Conservation (phyloP, 2,113 vertebrate species). For the Trematomus loennbergii region DNA sequence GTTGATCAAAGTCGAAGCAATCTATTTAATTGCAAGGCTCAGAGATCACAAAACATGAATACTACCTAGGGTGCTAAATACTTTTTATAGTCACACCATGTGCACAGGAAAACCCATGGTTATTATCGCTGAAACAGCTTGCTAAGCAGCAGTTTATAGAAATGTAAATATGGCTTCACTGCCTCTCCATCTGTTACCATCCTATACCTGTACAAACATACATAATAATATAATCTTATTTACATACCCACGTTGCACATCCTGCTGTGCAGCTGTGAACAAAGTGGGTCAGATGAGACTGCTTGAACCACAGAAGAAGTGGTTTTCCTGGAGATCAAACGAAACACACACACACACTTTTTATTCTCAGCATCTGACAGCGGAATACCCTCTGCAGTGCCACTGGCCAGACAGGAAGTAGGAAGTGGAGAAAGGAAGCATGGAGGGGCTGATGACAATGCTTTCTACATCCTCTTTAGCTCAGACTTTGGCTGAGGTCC, state of each 20-base stretch:
- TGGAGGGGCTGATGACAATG: slow-evolving; percentile 58
- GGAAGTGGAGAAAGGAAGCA: slow-evolving; percentile 70
- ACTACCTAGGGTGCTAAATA: not conserved
- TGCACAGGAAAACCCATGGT: not conserved
- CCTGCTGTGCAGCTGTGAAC: slow-evolving; percentile 12
- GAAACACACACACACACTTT: slow-evolving; percentile 6
- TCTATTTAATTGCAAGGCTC: too few species aligned
- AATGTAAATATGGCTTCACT: not conserved
- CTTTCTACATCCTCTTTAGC: slow-evolving; percentile 41
- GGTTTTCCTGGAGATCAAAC: slow-evolving; percentile 54
- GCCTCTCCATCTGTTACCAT: not conserved
- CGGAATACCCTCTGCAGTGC: slow-evolving; percentile 11
- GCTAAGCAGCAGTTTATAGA: not conserved
- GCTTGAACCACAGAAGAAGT: slow-evolving; percentile 11
- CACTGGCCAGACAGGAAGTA: slow-evolving; percentile 62
- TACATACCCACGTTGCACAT: not conserved
- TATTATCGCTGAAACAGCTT: not conserved
- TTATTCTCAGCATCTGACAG: slow-evolving; percentile 27
- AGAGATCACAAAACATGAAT: not conserved
- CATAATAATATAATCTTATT: not conserved
- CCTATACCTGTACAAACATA: slow-evolving; percentile 10
- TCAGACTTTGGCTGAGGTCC: slow-evolving; percentile 19
- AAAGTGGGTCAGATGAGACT: slow-evolving; percentile 38
- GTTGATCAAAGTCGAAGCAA: too few species aligned
- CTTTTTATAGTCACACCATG: not conserved